Base-by-base conservation (phyloP, 2,888 invertebrate genomes). In the Drosophila hamatofila region DNA sequence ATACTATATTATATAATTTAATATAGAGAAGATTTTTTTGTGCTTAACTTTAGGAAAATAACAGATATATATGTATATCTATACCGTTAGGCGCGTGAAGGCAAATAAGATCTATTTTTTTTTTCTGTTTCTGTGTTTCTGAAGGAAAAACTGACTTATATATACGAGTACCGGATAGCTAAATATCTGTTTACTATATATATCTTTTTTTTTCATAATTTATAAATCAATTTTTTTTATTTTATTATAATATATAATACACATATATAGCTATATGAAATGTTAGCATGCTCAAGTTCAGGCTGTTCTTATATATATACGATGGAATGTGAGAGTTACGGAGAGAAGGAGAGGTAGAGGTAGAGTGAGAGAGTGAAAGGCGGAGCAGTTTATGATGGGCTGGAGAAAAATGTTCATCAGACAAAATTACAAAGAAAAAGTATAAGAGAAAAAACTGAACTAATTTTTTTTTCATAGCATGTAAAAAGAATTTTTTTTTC, bases 171-270 rank as follows among this genome's bases (percentile, higher is more conserved):
- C 27, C 52, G 48, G 66, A 66, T 33, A 82, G 88, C 89, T 80
- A 85, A 85, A 88, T 70, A 77, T 82, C 88, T 83, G 75, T 77
- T 67, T 66, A 67, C 44, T 46, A 35, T 51, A 35, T 35, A 52
- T 35, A 35, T 52, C 57, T 69, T 82, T 84, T 84, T 87, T 89
- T 85, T 89, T 84, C 83, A 75, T 88, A 77, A 89, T 80, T 83
- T 85, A 85, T 77, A 85, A 72, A 82, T 66, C 35, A 70, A 52
- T 73, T 83, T 87, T 83, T 83, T 83, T 86, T 80, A 88, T 83
- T 16, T 35, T 78, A 77, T 66, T 62, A 46, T 64, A 42, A 67
- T 72, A 63, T 51, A 60, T 16, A 56, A 42, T 37, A 74, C 48
- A 39, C 49, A 58, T 49, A 69, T 27, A 76, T 54, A 60, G 60